phyloP scores from a whole-genome alignment of 2,888 invertebrate species.

The Cyrtodaria siliqua region DNA sequence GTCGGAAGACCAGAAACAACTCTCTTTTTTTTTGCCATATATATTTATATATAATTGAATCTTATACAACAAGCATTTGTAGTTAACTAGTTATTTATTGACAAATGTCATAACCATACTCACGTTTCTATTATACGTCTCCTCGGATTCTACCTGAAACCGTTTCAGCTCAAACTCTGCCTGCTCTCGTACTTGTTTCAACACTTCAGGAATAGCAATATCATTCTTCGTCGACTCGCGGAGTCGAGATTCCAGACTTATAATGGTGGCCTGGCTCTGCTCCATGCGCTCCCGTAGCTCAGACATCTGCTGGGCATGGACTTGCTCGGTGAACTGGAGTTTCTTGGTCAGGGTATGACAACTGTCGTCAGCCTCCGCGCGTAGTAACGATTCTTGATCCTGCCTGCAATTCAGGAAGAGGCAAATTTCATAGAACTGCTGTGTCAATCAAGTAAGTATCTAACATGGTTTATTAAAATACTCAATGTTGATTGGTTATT shows the following conservation, averaged over 20 bases:
- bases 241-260: conserved; percentile 74
- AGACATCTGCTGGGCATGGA: conserved; percentile 69
- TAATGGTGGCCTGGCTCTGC: conserved; percentile 71
- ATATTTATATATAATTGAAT: no score
- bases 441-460: no score
- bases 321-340: conserved; percentile 76
- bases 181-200: conserved; percentile 77
- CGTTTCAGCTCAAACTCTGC: conserved; percentile 74
- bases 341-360: conserved; percentile 76
- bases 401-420: conserved; percentile 62
- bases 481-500: no score
- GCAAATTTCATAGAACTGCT: no score
- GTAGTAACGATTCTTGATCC: conserved; percentile 75
- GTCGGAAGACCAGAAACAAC: no score
- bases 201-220: conserved; percentile 68
- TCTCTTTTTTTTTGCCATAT: no score
- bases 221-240: conserved; percentile 73
- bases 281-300: conserved; percentile 73
- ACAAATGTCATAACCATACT: no score
- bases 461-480: no score
- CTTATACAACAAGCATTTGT: no score
- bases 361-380: conserved; percentile 77
- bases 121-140: conserved; percentile 78
- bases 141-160: conserved; percentile 77
- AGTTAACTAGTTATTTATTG: no score